Evolutionary conservation across 2,797 vertebrate species (phyloP).

Genomic region (Leptodactylus fallax): DNA sequence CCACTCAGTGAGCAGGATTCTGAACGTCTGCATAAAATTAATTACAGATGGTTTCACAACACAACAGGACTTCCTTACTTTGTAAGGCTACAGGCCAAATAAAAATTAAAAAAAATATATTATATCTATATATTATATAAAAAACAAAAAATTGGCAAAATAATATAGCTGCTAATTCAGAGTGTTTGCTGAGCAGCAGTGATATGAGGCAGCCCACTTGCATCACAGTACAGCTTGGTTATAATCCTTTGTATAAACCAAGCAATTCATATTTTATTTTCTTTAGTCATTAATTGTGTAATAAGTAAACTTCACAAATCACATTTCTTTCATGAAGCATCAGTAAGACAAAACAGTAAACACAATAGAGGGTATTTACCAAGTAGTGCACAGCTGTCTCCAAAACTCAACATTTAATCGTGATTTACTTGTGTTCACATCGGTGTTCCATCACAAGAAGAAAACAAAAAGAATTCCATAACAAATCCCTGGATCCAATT

Average conservation of each 20-base stretch:
- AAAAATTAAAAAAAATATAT: too few relatives aligned
- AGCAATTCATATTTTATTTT: not conserved
- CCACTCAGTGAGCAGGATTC: slow-evolving; percentile 45
- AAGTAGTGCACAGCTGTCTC: too few relatives aligned
- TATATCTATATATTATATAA: too few relatives aligned
- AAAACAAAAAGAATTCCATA: too few relatives aligned
- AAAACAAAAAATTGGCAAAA: slow-evolving; percentile 12
- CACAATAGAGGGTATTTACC: too few relatives aligned
- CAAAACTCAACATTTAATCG: too few relatives aligned
- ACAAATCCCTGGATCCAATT: too few relatives aligned
- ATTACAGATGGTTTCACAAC: slow-evolving; percentile 55
- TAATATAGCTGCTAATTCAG: not conserved
- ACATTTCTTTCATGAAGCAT: too few relatives aligned
- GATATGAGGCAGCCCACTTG: not conserved
- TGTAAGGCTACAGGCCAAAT: not conserved
- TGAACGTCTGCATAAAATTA: slow-evolving; percentile 37
- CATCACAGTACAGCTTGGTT: not conserved
- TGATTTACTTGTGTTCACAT: too few relatives aligned
- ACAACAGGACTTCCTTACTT: slow-evolving; percentile 30
- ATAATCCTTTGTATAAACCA: not conserved
- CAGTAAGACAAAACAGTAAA: too few relatives aligned
- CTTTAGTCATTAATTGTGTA: not conserved
- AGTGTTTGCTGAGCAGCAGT: not conserved
- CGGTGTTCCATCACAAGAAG: too few relatives aligned
- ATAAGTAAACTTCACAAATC: not conserved